phyloP scores from a whole-genome alignment of 2,888 invertebrate species.

The Limnephilus auricula region DNA sequence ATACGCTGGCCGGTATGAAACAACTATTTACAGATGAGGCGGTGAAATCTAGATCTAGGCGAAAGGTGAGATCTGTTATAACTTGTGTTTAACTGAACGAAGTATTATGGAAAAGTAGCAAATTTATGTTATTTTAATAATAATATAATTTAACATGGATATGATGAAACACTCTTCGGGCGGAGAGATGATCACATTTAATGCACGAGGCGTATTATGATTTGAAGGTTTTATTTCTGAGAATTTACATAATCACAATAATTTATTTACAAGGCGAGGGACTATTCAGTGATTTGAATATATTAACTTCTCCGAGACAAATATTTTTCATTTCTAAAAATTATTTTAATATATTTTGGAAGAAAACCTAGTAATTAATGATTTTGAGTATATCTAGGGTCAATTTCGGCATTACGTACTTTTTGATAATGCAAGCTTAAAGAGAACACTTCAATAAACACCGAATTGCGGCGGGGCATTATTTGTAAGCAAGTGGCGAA shows the following conservation, averaged over 20 bases:
- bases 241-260: background rate
- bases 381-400: background rate
- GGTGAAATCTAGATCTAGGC: background rate
- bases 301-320: background rate
- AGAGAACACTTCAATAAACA: background rate
- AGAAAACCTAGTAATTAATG: background rate
- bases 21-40: background rate
- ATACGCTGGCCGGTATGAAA: background rate
- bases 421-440: background rate
- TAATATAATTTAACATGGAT: background rate
- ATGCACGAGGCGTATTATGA: background rate
- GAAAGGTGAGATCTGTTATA: background rate
- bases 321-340: background rate
- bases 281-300: background rate
- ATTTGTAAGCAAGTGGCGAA: background rate
- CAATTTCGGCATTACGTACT: background rate
- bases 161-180: background rate
- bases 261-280: background rate
- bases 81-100: background rate
- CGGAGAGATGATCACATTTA: background rate
- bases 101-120: background rate
- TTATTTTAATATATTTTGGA: background rate
- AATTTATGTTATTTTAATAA: background rate
- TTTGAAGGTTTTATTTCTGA: background rate
- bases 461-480: background rate